A percentile compares a stretch with the other conserved stretches of the same genome.
These are phyloP conservation scores for Bombus superbus DNA, from an alignment of 1,140 invertebrate genomes.

Conservation along the genomic window DNA sequence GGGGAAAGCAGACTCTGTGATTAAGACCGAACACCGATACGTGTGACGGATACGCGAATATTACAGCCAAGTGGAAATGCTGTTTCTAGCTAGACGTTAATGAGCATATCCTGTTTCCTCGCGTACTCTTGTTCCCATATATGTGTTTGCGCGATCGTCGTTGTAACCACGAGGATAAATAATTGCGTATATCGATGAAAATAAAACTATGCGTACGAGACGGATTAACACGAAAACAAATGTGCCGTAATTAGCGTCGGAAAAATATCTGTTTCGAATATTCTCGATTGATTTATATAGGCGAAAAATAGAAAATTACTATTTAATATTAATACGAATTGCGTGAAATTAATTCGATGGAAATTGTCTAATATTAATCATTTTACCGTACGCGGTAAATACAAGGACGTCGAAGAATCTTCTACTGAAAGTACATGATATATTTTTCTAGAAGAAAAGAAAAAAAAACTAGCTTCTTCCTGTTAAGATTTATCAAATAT, in stretches of 20 bases:
- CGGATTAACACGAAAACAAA: neutral
- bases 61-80: conserved; percentile 23
- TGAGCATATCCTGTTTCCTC: conserved; percentile 20
- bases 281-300: neutral
- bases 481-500: neutral
- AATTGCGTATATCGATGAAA: neutral
- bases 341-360: no score
- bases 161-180: neutral
- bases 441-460: no score
- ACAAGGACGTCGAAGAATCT: no score
- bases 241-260: no score
- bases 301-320: neutral
- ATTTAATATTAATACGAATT: no score
- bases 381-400: no score
- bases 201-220: neutral
- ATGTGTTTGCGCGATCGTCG: neutral
- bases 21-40: conserved; percentile 25
- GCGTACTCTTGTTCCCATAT: neutral
- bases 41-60: conserved; percentile 20
- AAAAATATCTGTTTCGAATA: neutral
- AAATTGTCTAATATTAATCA: no score
- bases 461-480: neutral
- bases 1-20: conserved; percentile 15
- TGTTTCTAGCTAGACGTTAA: conserved; percentile 18
- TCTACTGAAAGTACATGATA: no score